phyloP scores from a whole-genome alignment of 2,888 invertebrate species.

The Deilephila elpenor region DNA sequence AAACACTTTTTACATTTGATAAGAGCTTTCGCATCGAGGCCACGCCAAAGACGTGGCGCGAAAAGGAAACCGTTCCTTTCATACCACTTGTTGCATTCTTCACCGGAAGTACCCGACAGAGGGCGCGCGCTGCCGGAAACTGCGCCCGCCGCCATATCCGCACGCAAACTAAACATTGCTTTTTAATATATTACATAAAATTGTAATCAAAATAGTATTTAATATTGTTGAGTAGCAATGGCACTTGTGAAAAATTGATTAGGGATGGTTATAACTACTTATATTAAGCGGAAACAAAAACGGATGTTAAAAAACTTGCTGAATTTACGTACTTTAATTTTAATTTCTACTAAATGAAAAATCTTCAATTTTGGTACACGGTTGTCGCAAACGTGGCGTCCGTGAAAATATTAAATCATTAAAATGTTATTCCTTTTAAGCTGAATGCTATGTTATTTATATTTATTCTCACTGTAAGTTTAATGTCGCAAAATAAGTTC shows the following conservation, averaged over 20 bases:
- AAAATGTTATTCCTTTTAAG: too few relatives aligned
- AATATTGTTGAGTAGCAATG: background rate
- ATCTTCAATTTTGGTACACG: too few relatives aligned
- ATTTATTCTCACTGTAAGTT: too few relatives aligned
- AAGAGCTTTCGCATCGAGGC: conserved; percentile 3
- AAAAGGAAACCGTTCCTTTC: conserved; percentile 34
- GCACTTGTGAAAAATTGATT: background rate
- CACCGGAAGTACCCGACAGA: conserved; percentile 42
- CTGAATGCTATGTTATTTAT: too few relatives aligned
- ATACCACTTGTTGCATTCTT: conserved; percentile 49
- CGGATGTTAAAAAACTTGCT: too few relatives aligned
- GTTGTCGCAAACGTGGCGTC: too few relatives aligned
- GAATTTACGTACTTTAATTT: too few relatives aligned
- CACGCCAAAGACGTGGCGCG: background rate
- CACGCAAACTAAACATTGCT: conserved; percentile 36
- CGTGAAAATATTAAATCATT: too few relatives aligned
- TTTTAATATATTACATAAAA: conserved; percentile 24
- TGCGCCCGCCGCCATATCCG: conserved; percentile 44
- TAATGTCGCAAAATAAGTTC: too few relatives aligned
- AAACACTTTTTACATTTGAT: background rate
- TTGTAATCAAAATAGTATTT: conserved; percentile 28
- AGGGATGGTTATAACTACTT: background rate
- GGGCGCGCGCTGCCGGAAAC: conserved; percentile 42
- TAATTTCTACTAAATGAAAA: too few relatives aligned
- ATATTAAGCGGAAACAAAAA: background rate